A percentile compares a stretch with the other conserved stretches of the same genome.
Evolutionary conservation across 2,888 invertebrate genomes (phyloP).

Genomic region (Anthrax anthrax): DNA sequence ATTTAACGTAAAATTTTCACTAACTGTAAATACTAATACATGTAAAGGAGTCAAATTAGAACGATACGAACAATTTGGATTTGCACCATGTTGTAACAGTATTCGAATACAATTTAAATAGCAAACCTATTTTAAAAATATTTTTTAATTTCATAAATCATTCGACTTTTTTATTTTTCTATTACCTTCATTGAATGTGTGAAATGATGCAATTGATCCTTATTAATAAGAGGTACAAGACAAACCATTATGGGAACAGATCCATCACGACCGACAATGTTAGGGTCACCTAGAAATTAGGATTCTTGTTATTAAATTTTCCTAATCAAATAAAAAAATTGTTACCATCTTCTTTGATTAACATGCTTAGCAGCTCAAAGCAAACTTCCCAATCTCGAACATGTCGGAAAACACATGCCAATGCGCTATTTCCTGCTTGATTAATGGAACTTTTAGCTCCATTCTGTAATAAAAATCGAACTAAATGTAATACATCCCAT

Average conservation of each 20-base stretch:
- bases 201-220: conserved; percentile 55
- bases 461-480: conserved; percentile 45
- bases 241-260: conserved; percentile 61
- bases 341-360: conserved; percentile 32
- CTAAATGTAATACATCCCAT: conserved; percentile 58
- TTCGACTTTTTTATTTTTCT: neutral
- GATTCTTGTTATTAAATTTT: neutral
- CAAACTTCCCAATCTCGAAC: conserved; percentile 54
- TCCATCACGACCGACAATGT: conserved; percentile 55
- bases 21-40: conserved; percentile 54
- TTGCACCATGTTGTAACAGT: conserved; percentile 53
- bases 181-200: conserved; percentile 57
- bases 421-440: conserved; percentile 51
- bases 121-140: conserved; percentile 40
- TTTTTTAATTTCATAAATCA: neutral
- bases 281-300: conserved; percentile 39
- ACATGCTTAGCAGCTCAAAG: conserved; percentile 34
- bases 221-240: conserved; percentile 57
- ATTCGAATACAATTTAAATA: conserved; percentile 56
- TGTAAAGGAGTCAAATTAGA: conserved; percentile 54
- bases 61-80: conserved; percentile 56
- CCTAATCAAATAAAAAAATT: neutral
- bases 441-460: conserved; percentile 54
- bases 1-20: conserved; percentile 53
- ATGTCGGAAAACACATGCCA: conserved; percentile 55